Percentiles rank a stretch among this genome's conserved stretches.
Evolutionary conservation across 2,888 invertebrate species (phyloP).

Genomic region (Pandemis corylana): DNA sequence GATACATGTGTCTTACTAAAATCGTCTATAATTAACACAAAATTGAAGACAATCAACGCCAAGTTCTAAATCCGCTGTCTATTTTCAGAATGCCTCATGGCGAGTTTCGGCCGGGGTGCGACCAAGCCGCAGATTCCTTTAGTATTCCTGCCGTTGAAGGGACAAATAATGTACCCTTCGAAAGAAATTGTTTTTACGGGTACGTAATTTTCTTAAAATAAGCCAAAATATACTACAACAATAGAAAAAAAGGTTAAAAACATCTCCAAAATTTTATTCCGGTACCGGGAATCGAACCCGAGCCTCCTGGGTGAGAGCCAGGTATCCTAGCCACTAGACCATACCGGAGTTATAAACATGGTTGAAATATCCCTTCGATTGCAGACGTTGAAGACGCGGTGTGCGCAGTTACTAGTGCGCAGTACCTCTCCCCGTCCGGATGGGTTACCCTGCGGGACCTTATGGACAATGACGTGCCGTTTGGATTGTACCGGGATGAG

Average conservation of each 20-base stretch:
- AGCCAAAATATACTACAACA: background rate
- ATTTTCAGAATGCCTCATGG: slow-evolving; percentile 87
- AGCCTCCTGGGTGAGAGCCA: slow-evolving; percentile 60
- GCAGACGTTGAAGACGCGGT: slow-evolving; percentile 90
- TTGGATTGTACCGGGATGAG: slow-evolving; percentile 91
- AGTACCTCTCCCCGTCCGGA: slow-evolving; percentile 90
- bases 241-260: background rate
- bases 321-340: slow-evolving; percentile 87
- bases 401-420: slow-evolving; percentile 93
- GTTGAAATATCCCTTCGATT: slow-evolving; percentile 45
- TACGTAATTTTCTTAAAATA: slow-evolving; percentile 56
- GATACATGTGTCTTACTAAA: no score
- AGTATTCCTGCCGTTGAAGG: slow-evolving; percentile 92
- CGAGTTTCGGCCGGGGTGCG: slow-evolving; percentile 88
- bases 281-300: slow-evolving; percentile 85
- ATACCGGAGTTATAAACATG: slow-evolving; percentile 73
- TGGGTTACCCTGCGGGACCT: slow-evolving; percentile 93
- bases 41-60: background rate
- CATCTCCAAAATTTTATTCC: slow-evolving; percentile 63
- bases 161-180: slow-evolving; percentile 94
- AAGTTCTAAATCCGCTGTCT: slow-evolving; percentile 31
- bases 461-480: slow-evolving; percentile 90
- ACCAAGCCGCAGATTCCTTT: slow-evolving; percentile 91
- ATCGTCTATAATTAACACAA: background rate
- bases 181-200: slow-evolving; percentile 94